Evolutionary conservation across 2,797 vertebrate species (phyloP), one percentile per base, ranked within the genome.

Genomic region (Sebastes minor): DNA sequence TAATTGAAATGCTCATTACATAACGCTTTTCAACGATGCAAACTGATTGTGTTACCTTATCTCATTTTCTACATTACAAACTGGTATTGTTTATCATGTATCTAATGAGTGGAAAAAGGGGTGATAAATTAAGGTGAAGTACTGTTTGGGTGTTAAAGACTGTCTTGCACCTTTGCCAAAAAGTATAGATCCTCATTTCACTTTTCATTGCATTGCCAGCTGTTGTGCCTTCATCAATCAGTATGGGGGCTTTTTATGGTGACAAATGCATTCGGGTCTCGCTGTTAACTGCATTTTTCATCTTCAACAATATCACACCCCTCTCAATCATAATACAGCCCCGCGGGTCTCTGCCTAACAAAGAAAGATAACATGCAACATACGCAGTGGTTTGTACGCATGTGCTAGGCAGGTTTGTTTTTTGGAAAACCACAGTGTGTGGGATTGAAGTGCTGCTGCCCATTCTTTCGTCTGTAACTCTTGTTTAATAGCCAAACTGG

Each of bases 211-310:
- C 78, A 86, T 88, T 88, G 80, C 88, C 89, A 91, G 88, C 83
- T 91, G 88, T 86, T 90, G 84, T 86, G 87, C 80, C 81, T 88
- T 91, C 88, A 90, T 92, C 82, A 88, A 88, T 94, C 88, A 88
- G 82, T 28, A 68, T 32, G 78, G 81, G 85, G 83, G 59, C 66
- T 82, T 88, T 92, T 90, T 87, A 90, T 78, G 71, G 82, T 88
- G 89, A 93, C 83, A 87, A 91, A 91, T 84, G 82, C 64, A 85
- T 86, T 86, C 4, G 23, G 89, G 88, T 91, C 87, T 91, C 49
- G 62, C 84, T 76, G 80, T 89, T 92, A 91, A 89, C 86, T 88
- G 72, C 87, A 88, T 90, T 90, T 88, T 88, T 93, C 87, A 91
- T 91, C 80, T 88, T 81, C 71, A 38, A 88, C 74, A 89, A 80